Evolutionary conservation across 2,797 vertebrate genomes (phyloP), one percentile per base, ranked within the genome.

Genomic region (Leptatherina wallacei): DNA sequence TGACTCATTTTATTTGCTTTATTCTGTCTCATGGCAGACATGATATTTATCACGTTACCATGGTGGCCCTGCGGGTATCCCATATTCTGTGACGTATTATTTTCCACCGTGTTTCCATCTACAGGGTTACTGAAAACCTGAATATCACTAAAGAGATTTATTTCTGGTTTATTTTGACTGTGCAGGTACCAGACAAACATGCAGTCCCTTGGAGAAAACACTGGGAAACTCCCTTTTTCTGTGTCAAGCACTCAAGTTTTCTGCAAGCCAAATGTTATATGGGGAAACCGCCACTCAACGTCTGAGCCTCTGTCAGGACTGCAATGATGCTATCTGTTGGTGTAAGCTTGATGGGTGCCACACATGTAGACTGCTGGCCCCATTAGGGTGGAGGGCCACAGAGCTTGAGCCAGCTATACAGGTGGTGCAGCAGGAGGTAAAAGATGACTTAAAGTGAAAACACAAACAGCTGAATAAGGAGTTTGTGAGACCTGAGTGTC

Each of bases 241-340:
- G 61, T 72, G 69, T 79, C 63, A 81, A 78, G 67, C 60, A 54
- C 82, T 78, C 38, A 51, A 38, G 36, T 70, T 70, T 65, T 76
- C 72, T 56, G 55, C 42, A 9, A 36, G 84, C 84, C 77, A 83
- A 85, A 66, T 71, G 54, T 80, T 81, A 73, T 65, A 69, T 66
- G 70, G 78, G 76, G 77, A 84, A 87, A 80, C 38, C 80, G 82
- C 88, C 75, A 63, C 65, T 89, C 81, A 84, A 73, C 67, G 70
- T 73, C 74, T 76, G 77, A 60, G 51, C 56, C 61, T 73, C 70
- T 68, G 80, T 89, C 76, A 72, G 80, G 65, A 59, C 44, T 69
- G 79, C 73, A 80, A 69, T 90, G 88, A 92, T 89, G 88, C 73
- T 93, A 85, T 91, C 88, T 89, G 85, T 85, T 88, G 81, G 79